phyloP scores from a whole-genome alignment of 2,888 invertebrate species.

The Nebria salina region DNA sequence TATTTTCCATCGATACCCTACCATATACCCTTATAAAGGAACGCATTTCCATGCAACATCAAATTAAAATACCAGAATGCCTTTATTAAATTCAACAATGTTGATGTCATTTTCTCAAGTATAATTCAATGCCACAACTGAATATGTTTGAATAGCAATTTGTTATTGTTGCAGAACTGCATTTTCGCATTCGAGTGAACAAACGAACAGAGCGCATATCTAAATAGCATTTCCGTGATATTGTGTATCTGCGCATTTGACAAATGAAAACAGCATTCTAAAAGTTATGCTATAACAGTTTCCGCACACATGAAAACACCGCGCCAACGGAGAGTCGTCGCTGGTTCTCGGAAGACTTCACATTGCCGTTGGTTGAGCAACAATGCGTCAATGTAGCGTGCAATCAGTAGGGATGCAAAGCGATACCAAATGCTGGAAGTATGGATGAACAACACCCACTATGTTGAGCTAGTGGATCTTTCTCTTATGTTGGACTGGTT shows the following conservation, averaged over 20 bases:
- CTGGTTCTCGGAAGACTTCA: background rate
- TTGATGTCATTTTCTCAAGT: no score
- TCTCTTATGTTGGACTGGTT: background rate
- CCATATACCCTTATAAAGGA: background rate
- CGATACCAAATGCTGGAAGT: background rate
- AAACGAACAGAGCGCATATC: no score
- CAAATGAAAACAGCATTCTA: slow-evolving; percentile 12
- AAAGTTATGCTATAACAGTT: background rate
- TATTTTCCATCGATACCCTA: background rate
- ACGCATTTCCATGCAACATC: background rate
- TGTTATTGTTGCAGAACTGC: no score
- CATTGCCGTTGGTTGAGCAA: background rate
- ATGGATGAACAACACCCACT: background rate
- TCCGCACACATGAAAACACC: background rate
- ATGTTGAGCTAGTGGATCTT: background rate
- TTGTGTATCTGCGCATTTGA: slow-evolving; percentile 16
- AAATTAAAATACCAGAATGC: background rate
- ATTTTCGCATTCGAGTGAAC: no score
- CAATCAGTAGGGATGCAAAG: background rate
- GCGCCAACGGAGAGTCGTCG: background rate
- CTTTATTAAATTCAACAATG: no score
- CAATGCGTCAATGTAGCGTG: slow-evolving; percentile 17
- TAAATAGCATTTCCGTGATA: no score
- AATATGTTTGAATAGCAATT: no score
- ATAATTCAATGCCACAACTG: no score